Percentiles rank a stretch among this genome's conserved stretches.
Conservation (phyloP, 2,888 invertebrate species). For the Idaea aversata region DNA sequence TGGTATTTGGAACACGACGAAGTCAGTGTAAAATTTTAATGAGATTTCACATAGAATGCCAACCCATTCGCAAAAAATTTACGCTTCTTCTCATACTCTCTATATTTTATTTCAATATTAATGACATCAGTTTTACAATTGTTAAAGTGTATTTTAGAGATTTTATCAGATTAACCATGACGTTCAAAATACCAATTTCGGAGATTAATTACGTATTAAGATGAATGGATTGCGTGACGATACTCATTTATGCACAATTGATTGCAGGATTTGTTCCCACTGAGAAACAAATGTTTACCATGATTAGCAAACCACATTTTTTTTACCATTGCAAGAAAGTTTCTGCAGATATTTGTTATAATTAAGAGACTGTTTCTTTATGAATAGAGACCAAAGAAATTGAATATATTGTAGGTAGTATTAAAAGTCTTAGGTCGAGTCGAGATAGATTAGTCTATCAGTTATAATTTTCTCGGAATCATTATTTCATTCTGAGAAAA, state of each 20-base stretch:
- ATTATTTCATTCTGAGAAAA: no score
- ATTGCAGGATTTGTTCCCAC: neutral
- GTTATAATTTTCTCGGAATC: no score
- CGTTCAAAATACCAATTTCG: neutral
- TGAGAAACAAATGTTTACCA: neutral
- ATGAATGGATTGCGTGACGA: neutral
- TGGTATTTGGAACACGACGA: conserved; percentile 4
- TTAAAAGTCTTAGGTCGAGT: no score
- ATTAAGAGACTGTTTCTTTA: no score
- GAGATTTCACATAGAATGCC: conserved; percentile 2
- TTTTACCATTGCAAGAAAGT: no score
- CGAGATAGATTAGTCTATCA: no score
- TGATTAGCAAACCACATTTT: neutral
- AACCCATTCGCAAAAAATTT: neutral
- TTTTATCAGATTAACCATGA: neutral
- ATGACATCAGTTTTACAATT: neutral
- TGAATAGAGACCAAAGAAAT: no score
- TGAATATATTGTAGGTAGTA: no score
- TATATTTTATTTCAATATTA: neutral
- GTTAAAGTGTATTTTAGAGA: neutral
- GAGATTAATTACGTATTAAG: neutral
- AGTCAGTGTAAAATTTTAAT: conserved; percentile 12
- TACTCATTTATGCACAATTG: neutral
- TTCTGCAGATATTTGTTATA: no score
- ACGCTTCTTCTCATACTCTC: neutral